Conservation (phyloP, 2,888 invertebrate genomes). For the Cryptophagus acutangulus region DNA sequence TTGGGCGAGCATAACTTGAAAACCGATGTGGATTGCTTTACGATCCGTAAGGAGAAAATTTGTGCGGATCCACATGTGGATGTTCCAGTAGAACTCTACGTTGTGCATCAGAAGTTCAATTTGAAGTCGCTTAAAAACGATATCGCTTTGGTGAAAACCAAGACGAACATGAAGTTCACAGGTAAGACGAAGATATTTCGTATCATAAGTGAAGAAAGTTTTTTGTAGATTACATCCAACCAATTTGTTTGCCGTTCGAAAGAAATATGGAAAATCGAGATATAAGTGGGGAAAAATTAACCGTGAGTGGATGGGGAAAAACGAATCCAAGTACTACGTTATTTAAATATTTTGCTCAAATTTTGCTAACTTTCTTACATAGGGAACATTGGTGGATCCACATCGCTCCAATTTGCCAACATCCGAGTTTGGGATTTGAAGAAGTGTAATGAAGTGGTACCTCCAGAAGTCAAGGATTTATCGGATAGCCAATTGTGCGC, state of each 20-base stretch:
- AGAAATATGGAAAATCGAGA: slow-evolving; percentile 25
- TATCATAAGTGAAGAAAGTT: not conserved
- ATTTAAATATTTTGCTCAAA: slow-evolving; percentile 1
- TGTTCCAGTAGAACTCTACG: slow-evolving; percentile 32
- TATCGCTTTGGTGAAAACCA: slow-evolving; percentile 43
- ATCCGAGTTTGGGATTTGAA: slow-evolving; percentile 34
- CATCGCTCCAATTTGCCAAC: slow-evolving; percentile 32
- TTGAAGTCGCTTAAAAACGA: slow-evolving; percentile 40
- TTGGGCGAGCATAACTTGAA: slow-evolving; percentile 56
- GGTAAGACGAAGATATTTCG: slow-evolving; percentile 12
- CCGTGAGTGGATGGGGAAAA: slow-evolving; percentile 71
- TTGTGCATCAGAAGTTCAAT: slow-evolving; percentile 39
- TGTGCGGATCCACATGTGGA: slow-evolving; percentile 40
- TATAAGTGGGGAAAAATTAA: slow-evolving; percentile 44
- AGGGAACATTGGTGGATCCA: slow-evolving; percentile 32
- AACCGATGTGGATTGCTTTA: slow-evolving; percentile 49
- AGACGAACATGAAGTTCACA: slow-evolving; percentile 27
- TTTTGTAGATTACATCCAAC: slow-evolving; percentile 43
- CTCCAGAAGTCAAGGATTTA: slow-evolving; percentile 36
- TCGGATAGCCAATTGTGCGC: slow-evolving; percentile 56
- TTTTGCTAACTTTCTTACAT: not conserved
- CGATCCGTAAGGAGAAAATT: slow-evolving; percentile 10
- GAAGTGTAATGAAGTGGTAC: slow-evolving; percentile 33
- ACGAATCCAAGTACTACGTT: slow-evolving; percentile 44
- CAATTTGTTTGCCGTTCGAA: slow-evolving; percentile 49